A percentile compares a stretch with the other conserved stretches of the same genome.
Conservation (phyloP, 2,797 vertebrate genomes). For the Micromesistius poutassou region DNA sequence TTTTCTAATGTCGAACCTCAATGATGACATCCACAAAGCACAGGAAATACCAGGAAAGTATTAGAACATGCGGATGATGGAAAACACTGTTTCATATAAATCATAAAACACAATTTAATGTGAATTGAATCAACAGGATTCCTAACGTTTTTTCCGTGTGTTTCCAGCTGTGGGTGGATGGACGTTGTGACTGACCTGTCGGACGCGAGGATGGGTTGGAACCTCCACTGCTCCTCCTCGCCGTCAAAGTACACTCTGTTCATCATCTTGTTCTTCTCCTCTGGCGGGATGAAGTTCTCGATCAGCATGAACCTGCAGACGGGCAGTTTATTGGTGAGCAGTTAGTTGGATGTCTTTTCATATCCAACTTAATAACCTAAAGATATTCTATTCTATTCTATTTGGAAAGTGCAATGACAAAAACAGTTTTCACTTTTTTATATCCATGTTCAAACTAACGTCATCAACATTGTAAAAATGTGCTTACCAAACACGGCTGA, state of each 20-base stretch:
- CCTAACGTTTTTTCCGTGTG: not conserved
- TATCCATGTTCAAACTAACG: not conserved
- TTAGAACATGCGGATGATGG: not conserved
- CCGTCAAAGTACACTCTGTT: slow-evolving; percentile 89
- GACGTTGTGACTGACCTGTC: slow-evolving; percentile 75
- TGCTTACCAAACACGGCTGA: not conserved
- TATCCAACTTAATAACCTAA: not conserved
- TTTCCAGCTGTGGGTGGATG: not conserved
- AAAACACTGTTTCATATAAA: not conserved
- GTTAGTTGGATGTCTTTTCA: not conserved
- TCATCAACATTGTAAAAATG: not conserved
- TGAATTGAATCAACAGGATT: not conserved
- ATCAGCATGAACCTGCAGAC: slow-evolving; percentile 87
- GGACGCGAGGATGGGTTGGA: slow-evolving; percentile 82
- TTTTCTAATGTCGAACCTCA: not conserved
- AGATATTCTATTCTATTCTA: not conserved
- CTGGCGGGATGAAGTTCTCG: slow-evolving; percentile 96
- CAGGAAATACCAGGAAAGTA: not conserved
- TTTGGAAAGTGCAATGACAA: not conserved
- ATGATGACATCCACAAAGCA: not conserved
- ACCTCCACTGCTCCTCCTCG: slow-evolving; percentile 96
- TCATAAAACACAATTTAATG: not conserved
- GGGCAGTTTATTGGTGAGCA: not conserved
- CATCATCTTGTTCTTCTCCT: slow-evolving; percentile 98
- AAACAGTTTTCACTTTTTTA: not conserved